phyloP scores from a whole-genome alignment of 1,140 invertebrate species.

The Radopholus similis region DNA sequence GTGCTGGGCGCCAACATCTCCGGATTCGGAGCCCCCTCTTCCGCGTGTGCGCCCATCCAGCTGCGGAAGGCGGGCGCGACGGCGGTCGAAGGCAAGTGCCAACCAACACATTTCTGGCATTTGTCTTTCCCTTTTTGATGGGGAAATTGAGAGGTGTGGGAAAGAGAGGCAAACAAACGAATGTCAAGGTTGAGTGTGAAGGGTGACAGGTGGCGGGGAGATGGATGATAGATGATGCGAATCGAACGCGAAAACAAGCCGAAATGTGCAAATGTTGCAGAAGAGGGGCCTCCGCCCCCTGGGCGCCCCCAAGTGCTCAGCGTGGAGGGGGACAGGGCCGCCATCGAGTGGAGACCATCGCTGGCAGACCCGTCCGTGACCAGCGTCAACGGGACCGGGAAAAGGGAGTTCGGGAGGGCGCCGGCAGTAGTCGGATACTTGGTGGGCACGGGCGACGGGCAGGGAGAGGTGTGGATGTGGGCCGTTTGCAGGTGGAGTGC shows the following conservation, averaged over 20 bases:
- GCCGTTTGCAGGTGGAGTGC: conserved; percentile 19
- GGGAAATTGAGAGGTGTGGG: no score
- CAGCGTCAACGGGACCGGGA: not conserved
- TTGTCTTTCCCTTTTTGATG: no score
- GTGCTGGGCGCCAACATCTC: conserved; percentile 52
- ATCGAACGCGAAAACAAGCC: not conserved
- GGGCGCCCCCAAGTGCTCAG: conserved; percentile 40
- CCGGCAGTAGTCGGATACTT: not conserved
- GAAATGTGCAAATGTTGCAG: not conserved
- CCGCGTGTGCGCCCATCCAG: conserved; percentile 41
- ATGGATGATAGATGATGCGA: not conserved
- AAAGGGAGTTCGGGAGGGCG: not conserved
- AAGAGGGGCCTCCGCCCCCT: conserved; percentile 22
- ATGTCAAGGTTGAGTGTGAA: not conserved
- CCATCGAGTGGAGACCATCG: conserved; percentile 49
- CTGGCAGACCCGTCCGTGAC: not conserved
- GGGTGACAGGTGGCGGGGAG: not conserved
- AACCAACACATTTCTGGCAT: no score
- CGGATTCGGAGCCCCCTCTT: conserved; percentile 54
- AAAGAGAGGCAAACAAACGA: conserved; percentile 7
- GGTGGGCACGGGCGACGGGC: not conserved
- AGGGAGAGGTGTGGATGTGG: not conserved
- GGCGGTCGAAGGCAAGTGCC: no score
- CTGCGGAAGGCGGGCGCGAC: conserved; percentile 17
- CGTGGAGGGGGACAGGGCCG: conserved; percentile 48